phyloP scores from a whole-genome alignment of 2,113 vertebrate species.

The Amblyopsis rosae region DNA sequence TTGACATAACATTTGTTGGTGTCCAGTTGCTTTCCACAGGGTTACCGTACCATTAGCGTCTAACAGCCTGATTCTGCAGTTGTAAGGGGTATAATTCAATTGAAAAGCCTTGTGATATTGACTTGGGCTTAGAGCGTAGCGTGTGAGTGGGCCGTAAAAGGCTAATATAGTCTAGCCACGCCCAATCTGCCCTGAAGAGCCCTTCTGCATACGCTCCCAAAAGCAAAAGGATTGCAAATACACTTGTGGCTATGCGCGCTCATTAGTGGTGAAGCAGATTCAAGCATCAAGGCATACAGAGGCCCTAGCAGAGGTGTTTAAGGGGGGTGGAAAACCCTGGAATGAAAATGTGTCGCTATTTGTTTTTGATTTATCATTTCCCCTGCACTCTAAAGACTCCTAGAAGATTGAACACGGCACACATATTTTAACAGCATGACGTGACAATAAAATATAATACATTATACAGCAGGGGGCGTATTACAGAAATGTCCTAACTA shows the following conservation, averaged over 20 bases:
- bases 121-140: conserved; percentile 34
- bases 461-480: background rate
- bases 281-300: conserved; percentile 46
- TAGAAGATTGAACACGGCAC: conserved; percentile 48
- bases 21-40: conserved; percentile 49
- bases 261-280: conserved; percentile 41
- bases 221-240: conserved; percentile 34
- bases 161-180: too few relatives aligned
- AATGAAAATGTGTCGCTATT: conserved; percentile 37
- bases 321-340: conserved; percentile 27
- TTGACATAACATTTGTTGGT: conserved; percentile 66
- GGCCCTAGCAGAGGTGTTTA: conserved; percentile 42
- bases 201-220: conserved; percentile 25
- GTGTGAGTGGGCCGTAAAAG: background rate
- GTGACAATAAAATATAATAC: conserved; percentile 26
- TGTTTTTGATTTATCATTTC: conserved; percentile 38
- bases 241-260: conserved; percentile 42
- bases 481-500: too few relatives aligned
- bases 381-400: conserved; percentile 19
- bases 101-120: conserved; percentile 41
- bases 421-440: too few relatives aligned
- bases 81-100: conserved; percentile 48
- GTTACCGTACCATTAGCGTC: conserved; percentile 54
- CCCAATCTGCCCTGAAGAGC: conserved; percentile 23
- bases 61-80: conserved; percentile 38